These are phyloP conservation scores for Hystrix brachyura DNA, from an alignment of 2,113 vertebrate genomes.

Conservation along the genomic window DNA sequence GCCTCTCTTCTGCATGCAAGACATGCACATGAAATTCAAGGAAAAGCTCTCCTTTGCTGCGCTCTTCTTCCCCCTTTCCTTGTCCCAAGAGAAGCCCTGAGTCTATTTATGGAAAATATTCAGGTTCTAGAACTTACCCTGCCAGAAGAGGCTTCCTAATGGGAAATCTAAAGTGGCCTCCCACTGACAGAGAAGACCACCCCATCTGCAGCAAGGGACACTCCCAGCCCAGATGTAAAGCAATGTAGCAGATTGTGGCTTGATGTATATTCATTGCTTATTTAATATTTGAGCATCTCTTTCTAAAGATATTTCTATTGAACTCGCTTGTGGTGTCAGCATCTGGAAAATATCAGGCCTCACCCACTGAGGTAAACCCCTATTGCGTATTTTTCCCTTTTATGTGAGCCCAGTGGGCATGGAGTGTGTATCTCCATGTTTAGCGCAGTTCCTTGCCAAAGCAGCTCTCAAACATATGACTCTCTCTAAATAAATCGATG, in stretches of 20 bases:
- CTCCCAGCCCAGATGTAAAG: constrained; percentile 80
- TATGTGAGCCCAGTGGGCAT: constrained; percentile 79
- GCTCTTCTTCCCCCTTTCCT: neutral
- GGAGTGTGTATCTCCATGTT: constrained; percentile 75
- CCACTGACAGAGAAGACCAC: constrained; percentile 82
- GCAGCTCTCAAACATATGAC: constrained; percentile 77
- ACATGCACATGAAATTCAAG: neutral
- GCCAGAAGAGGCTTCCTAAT: constrained; percentile 77
- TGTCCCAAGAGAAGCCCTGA: constrained; percentile 26
- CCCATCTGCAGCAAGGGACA: constrained; percentile 80
- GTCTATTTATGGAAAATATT: constrained; percentile 71
- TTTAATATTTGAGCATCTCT: constrained; percentile 79
- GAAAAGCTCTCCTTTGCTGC: constrained; percentile 19
- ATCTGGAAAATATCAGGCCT: constrained; percentile 85
- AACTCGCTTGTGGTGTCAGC: constrained; percentile 81
- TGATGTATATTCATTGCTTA: constrained; percentile 80
- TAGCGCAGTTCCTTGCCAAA: constrained; percentile 62
- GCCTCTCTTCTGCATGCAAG: neutral
- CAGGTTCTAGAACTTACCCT: constrained; percentile 74
- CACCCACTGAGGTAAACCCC: constrained; percentile 84
- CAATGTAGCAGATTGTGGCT: constrained; percentile 65
- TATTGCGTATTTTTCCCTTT: constrained; percentile 80
- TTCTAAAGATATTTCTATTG: constrained; percentile 82
- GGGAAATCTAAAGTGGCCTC: constrained; percentile 80
- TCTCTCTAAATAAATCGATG: constrained; percentile 73